Conservation (phyloP, 2,888 invertebrate genomes). For the Drosophila longiperda region DNA sequence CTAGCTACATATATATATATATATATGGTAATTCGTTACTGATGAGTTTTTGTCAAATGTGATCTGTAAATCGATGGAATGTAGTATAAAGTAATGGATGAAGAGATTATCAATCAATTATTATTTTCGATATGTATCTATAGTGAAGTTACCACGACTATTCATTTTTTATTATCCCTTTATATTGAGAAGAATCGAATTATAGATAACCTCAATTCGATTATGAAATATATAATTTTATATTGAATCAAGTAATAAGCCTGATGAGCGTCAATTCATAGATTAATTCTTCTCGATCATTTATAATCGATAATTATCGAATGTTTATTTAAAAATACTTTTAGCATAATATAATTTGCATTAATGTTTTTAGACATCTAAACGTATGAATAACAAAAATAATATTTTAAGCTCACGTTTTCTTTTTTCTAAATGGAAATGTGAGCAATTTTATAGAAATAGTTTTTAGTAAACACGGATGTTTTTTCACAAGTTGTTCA, state of each 20-base stretch:
- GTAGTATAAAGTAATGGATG: background rate
- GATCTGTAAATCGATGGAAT: background rate
- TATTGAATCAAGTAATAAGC: background rate
- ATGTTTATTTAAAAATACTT: background rate
- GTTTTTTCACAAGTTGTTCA: background rate
- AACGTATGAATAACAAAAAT: background rate
- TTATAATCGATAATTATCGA: background rate
- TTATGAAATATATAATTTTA: background rate
- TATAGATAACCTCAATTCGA: background rate
- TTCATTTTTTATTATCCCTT: fast-evolving
- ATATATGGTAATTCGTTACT: background rate
- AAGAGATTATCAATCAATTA: background rate
- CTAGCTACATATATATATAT: background rate
- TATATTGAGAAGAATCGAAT: background rate
- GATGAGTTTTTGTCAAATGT: background rate
- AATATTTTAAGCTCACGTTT: background rate
- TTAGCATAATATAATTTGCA: background rate
- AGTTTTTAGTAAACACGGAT: background rate
- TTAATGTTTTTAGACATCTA: background rate
- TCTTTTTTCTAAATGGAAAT: background rate
- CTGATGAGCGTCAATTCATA: background rate
- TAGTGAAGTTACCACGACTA: background rate
- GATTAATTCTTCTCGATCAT: background rate
- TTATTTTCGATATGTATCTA: background rate
- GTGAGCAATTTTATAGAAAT: background rate